Base-by-base conservation (phyloP, 1,140 invertebrate species). In the Brachionus paranguensis region DNA sequence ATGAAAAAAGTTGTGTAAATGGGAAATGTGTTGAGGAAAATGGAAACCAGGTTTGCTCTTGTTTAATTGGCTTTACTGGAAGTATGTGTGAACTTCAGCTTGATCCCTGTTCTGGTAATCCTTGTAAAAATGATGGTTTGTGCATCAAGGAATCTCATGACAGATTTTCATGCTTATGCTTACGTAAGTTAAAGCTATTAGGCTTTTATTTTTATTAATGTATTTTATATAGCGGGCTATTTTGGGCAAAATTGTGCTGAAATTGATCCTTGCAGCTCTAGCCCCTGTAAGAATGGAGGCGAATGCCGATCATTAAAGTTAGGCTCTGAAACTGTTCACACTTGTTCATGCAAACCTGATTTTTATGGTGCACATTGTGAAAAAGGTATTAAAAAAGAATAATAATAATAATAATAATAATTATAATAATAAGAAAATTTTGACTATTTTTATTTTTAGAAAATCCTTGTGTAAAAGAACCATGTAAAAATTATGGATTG, bases 351-450 rank as follows among this genome's bases (percentile, higher is more conserved):
- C 20, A 27, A 27, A 47, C 0, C 20, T n/a, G 20, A 47, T 12
- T 76, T 76, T 76, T 76, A 76, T 76, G 72, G 72, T 27, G 10
- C 12, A 76, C 20, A 76, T n/a, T 76, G 72, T 20, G 72, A 76
- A 76, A 50, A 50, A 27, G 45, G 72, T 76, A 50, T 43, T 24
- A 45, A 17, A 43, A 14, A 68, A 37, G 2, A 29, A 29, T 1
- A 3, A 29, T 29, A 29, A 29, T 29, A 29, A 29, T 29, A 29
- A 29, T 29, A 33, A 29, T 1, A 3, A 29, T 29, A 29, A 29
- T 29, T 1, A 29, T 29, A 29, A 29, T 29, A 33, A 10, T 11
- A 33, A 12, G 4, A 12, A 68, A 29, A 29, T 33, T 14, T 12
- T n/a, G 2, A 37, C 14, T 14, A 1, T 37, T 41, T 72, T 17